A percentile compares a stretch with the other conserved stretches of the same genome.
These are phyloP conservation scores for Hephaestus fuliginosus DNA, from an alignment of 2,797 vertebrate genomes.

Conservation along the genomic window DNA sequence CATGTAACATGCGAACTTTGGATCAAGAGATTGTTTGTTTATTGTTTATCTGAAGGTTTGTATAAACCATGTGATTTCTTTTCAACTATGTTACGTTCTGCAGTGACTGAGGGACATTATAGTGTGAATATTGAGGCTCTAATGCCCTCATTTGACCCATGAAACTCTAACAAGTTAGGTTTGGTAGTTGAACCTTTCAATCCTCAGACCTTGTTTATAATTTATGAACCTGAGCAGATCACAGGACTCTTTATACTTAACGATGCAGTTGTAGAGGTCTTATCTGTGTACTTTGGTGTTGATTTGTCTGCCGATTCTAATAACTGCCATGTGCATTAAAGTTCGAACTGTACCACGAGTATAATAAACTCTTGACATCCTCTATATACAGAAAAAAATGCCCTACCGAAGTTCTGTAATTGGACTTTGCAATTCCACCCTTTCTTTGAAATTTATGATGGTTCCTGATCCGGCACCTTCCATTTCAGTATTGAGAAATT, in stretches of 20 bases:
- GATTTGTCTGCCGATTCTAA: not conserved
- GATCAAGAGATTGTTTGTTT: constrained; percentile 16
- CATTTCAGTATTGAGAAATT: not conserved
- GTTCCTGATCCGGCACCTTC: not conserved
- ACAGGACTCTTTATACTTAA: not conserved
- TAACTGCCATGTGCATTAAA: not conserved
- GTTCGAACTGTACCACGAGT: too few species aligned
- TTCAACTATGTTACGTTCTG: not conserved
- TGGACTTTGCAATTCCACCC: not conserved
- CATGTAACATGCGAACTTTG: not conserved
- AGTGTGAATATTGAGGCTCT: constrained; percentile 4
- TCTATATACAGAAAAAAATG: not conserved
- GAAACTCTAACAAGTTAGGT: not conserved
- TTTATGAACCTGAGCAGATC: not conserved
- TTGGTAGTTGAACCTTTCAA: not conserved
- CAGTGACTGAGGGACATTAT: not conserved
- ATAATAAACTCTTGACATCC: not conserved
- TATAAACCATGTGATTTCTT: not conserved
- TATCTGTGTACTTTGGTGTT: constrained; percentile 1
- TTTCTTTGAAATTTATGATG: not conserved
- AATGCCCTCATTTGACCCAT: not conserved
- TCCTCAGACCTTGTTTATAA: not conserved
- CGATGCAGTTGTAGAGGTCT: not conserved
- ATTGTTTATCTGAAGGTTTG: constrained; percentile 21
- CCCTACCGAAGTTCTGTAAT: not conserved